Conservation (phyloP, 2,888 invertebrate genomes). For the Tetranychus piercei region DNA sequence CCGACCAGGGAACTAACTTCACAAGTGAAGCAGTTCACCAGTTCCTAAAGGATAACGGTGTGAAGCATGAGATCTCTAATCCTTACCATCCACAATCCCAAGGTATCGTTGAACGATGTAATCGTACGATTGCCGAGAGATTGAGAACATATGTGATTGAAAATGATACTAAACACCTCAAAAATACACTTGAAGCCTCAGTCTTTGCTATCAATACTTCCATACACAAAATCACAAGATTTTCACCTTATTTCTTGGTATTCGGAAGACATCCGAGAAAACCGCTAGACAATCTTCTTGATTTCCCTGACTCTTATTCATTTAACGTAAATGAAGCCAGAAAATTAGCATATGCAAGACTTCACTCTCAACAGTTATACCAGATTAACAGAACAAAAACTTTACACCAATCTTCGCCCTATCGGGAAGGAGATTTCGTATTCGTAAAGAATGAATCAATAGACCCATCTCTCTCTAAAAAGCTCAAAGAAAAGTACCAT, state of each 20-base stretch:
- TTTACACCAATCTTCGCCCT: too few relatives aligned
- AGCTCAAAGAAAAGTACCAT: too few relatives aligned
- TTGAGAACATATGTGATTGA: neutral
- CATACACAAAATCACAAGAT: neutral
- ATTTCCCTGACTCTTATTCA: neutral
- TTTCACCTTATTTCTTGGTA: neutral
- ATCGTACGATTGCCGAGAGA: neutral
- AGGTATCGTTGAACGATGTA: neutral
- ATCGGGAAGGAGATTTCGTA: too few relatives aligned
- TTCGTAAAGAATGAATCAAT: too few relatives aligned
- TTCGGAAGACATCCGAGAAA: neutral
- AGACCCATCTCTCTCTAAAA: too few relatives aligned
- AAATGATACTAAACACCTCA: neutral
- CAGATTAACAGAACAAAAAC: too few relatives aligned
- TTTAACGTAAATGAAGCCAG: too few relatives aligned
- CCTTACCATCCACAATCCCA: neutral
- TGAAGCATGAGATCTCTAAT: neutral
- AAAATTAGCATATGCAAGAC: too few relatives aligned
- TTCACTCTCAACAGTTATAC: too few relatives aligned
- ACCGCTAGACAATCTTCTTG: neutral
- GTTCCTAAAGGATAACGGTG: neutral
- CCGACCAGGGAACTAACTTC: neutral
- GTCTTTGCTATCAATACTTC: neutral
- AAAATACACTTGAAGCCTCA: neutral
- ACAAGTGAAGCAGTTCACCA: neutral